A percentile compares a stretch with the other conserved stretches of the same genome.
Evolutionary conservation across 2,797 vertebrate genomes (phyloP).

Genomic region (Chloroceryle inda): DNA sequence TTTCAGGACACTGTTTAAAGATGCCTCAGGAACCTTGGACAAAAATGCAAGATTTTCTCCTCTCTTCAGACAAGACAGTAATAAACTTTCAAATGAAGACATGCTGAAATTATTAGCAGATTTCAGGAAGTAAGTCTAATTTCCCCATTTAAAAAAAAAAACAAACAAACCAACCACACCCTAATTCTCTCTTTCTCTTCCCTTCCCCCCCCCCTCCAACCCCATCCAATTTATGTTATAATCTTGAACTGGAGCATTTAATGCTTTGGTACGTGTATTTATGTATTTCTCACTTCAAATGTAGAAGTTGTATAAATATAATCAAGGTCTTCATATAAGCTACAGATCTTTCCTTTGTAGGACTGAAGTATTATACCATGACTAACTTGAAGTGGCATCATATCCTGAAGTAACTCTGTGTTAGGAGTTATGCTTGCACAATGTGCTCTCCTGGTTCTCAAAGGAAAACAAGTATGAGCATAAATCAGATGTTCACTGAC

Average conservation of each 20-base stretch:
- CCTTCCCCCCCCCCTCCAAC: too few relatives aligned
- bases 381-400: neutral
- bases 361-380: neutral
- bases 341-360: neutral
- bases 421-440: neutral
- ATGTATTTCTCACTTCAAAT: neutral
- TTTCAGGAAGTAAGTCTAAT: constrained; percentile 91
- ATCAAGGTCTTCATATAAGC: neutral
- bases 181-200: neutral
- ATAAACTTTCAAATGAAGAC: constrained; percentile 96
- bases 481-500: neutral
- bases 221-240: neutral
- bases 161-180: neutral
- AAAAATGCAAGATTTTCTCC: constrained; percentile 92
- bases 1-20: constrained; percentile 93
- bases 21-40: constrained; percentile 92
- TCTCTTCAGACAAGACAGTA: constrained; percentile 96
- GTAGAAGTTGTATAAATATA: neutral
- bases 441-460: neutral
- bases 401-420: neutral
- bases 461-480: neutral
- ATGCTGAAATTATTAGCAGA: constrained; percentile 95
- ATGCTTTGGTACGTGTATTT: neutral
- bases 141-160: neutral
- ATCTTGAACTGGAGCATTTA: neutral